phyloP scores from a whole-genome alignment of 2,113 vertebrate species.

The Protobothrops mucrosquamatus region DNA sequence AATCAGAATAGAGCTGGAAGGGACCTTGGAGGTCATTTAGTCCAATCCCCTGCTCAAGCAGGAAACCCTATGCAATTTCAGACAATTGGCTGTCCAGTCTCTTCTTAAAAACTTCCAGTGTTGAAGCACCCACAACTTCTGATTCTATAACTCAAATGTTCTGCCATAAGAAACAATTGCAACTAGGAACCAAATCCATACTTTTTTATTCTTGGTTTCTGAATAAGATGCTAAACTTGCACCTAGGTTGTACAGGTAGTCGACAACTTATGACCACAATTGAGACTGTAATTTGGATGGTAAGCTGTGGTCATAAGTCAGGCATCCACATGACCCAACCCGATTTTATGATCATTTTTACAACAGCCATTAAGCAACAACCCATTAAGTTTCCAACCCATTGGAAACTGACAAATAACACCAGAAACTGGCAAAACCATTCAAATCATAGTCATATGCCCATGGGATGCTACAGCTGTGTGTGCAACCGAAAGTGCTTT shows the following conservation, averaged over 20 bases:
- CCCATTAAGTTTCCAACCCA: background rate
- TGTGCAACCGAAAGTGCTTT: background rate
- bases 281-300: background rate
- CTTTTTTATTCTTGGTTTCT: background rate
- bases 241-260: background rate
- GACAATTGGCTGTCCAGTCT: background rate
- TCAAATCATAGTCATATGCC: background rate
- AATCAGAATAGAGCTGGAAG: background rate
- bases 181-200: background rate
- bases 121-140: background rate
- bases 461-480: background rate
- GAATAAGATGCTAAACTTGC: background rate
- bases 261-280: background rate
- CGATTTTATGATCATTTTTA: background rate
- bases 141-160: background rate
- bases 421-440: background rate
- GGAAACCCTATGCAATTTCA: background rate
- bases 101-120: background rate
- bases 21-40: background rate
- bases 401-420: background rate
- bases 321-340: background rate
- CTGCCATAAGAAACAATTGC: background rate
- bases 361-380: background rate
- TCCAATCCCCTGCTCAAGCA: background rate
- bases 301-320: background rate